Percentiles rank a stretch among this genome's conserved stretches.
These are phyloP conservation scores for Cactoblastis cactorum DNA, from an alignment of 2,888 invertebrate species.

Conservation along the genomic window DNA sequence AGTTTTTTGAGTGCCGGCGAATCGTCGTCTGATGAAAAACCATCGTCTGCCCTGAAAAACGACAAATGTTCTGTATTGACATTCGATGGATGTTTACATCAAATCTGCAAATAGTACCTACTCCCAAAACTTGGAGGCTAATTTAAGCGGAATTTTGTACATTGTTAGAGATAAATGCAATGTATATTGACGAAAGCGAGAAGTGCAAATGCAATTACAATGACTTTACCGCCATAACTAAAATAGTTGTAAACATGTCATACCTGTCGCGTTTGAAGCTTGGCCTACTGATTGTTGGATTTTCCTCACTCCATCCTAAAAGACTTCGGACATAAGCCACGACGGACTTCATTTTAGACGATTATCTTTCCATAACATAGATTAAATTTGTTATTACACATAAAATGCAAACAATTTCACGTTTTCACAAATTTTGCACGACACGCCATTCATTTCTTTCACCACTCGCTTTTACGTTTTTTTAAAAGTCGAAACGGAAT, in stretches of 20 bases:
- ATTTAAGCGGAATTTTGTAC: slow-evolving; percentile 57
- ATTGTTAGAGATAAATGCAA: slow-evolving; percentile 30
- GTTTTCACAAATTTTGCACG: slow-evolving; percentile 33
- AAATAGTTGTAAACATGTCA: slow-evolving; percentile 62
- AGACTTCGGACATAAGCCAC: slow-evolving; percentile 64
- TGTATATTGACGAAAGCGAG: no score
- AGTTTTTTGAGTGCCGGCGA: slow-evolving; percentile 59
- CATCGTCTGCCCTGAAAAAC: slow-evolving; percentile 62
- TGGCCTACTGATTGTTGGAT: slow-evolving; percentile 41
- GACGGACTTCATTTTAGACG: slow-evolving; percentile 64
- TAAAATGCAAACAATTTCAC: slow-evolving; percentile 30
- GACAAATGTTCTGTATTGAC: slow-evolving; percentile 16
- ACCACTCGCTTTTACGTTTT: slow-evolving; percentile 9
- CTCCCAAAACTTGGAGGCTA: slow-evolving; percentile 67
- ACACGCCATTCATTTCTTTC: slow-evolving; percentile 29
- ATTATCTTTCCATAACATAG: slow-evolving; percentile 60
- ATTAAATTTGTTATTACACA: slow-evolving; percentile 21
- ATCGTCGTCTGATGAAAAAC: slow-evolving; percentile 61
- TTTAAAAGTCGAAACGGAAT: neutral
- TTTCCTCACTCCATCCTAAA: slow-evolving; percentile 58
- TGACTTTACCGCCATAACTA: slow-evolving; percentile 75
- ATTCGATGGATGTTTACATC: neutral
- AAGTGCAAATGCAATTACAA: no score
- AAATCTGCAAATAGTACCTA: slow-evolving; percentile 31
- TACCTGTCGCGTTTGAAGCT: slow-evolving; percentile 75